phyloP scores from a whole-genome alignment of 2,797 vertebrate genomes.

The Leptodactylus fallax region DNA sequence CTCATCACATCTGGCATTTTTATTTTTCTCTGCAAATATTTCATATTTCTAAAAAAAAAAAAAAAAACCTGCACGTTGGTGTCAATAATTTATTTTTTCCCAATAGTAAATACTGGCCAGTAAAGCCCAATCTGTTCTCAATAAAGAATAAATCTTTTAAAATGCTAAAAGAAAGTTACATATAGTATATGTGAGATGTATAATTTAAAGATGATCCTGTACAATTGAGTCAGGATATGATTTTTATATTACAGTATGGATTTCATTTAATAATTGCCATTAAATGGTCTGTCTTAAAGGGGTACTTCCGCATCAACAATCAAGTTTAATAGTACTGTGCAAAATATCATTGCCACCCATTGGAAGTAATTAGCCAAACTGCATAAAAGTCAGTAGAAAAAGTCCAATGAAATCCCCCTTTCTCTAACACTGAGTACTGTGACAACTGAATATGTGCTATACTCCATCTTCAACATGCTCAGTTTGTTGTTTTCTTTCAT shows the following conservation, averaged over 20 bases:
- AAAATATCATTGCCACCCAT: too few relatives aligned
- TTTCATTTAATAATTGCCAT: background rate
- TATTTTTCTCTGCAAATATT: background rate
- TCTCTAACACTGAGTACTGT: too few relatives aligned
- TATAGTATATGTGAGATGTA: background rate
- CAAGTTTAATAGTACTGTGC: too few relatives aligned
- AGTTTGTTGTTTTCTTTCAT: too few relatives aligned
- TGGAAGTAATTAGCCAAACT: too few relatives aligned
- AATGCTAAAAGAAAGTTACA: background rate
- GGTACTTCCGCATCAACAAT: too few relatives aligned
- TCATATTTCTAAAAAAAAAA: background rate
- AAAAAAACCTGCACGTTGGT: background rate
- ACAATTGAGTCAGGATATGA: too few relatives aligned
- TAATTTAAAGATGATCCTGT: background rate
- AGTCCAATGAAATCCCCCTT: too few relatives aligned
- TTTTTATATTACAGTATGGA: background rate
- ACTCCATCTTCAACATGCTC: too few relatives aligned
- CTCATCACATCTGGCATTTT: slow-evolving; percentile 8
- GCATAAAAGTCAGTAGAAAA: too few relatives aligned
- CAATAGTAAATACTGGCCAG: background rate
- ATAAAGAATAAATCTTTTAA: background rate
- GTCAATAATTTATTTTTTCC: background rate
- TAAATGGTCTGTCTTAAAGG: background rate
- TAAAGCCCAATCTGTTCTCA: background rate
- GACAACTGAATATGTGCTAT: too few relatives aligned